Evolutionary conservation across 2,113 vertebrate species (phyloP).

Genomic region (Lichenostomus cassidix): DNA sequence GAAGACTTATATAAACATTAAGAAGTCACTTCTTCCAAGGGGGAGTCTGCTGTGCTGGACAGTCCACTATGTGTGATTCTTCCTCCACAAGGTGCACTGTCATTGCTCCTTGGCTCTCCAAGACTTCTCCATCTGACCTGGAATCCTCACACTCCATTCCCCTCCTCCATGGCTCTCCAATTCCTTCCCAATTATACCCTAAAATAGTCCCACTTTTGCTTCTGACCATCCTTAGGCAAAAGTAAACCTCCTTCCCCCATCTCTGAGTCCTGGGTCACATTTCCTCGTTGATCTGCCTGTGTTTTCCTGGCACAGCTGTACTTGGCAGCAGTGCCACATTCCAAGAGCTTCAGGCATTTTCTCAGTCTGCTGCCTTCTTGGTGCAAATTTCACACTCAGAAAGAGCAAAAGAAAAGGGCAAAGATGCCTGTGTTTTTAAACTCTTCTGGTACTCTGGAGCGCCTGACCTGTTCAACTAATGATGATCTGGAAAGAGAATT

Average conservation of each 20-base stretch:
- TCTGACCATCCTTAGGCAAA: background rate
- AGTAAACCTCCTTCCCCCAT: background rate
- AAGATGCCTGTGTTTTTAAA: slow-evolving; percentile 22
- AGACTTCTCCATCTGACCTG: background rate
- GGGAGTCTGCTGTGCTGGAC: background rate
- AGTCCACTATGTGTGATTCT: background rate
- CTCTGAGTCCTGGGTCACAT: background rate
- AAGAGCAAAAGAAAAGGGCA: slow-evolving; percentile 35
- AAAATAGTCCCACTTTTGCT: slow-evolving; percentile 4
- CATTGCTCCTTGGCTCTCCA: background rate
- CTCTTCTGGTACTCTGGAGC: background rate
- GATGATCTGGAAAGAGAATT: slow-evolving; percentile 19
- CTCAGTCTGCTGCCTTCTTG: slow-evolving; percentile 8
- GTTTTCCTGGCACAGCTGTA: background rate
- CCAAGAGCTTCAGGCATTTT: slow-evolving; percentile 45
- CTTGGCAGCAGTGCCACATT: slow-evolving; percentile 49
- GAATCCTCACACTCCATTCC: background rate
- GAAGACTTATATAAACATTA: background rate
- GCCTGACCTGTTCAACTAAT: background rate
- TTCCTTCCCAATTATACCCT: background rate
- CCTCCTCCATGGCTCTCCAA: background rate
- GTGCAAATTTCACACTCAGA: slow-evolving; percentile 35
- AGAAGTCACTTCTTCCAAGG: background rate
- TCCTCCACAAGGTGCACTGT: background rate
- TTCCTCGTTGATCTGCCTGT: background rate